Evolutionary conservation across 2,888 invertebrate species (phyloP).

Genomic region (Agrochola macilenta): DNA sequence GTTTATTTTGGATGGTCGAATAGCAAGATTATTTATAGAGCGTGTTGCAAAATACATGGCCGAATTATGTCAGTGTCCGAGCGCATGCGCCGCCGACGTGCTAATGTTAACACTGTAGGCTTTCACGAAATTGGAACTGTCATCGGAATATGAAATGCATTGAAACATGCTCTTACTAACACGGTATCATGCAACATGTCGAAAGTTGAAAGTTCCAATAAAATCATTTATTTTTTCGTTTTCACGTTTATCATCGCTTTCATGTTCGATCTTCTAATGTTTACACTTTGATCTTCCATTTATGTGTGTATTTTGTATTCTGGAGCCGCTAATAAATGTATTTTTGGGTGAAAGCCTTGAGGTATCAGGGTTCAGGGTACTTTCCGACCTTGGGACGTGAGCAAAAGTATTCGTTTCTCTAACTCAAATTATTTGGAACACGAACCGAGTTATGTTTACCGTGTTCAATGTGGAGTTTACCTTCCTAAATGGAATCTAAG

Average conservation of each 20-base stretch:
- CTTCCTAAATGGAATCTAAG: slow-evolving; percentile 24
- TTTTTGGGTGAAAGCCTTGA: slow-evolving; percentile 59
- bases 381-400: slow-evolving; percentile 59
- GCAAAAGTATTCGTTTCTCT: slow-evolving; percentile 36
- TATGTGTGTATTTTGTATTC: slow-evolving; percentile 51
- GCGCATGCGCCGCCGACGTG: slow-evolving; percentile 69
- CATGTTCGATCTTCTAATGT: slow-evolving; percentile 45
- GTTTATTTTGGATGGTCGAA: slow-evolving; percentile 84
- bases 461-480: slow-evolving; percentile 7
- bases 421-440: slow-evolving; percentile 22
- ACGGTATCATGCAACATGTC: slow-evolving; percentile 19
- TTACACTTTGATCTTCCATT: slow-evolving; percentile 43
- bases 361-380: slow-evolving; percentile 58
- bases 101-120: slow-evolving; percentile 57
- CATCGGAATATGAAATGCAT: slow-evolving; percentile 65
- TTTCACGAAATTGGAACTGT: slow-evolving; percentile 69
- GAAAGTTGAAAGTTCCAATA: slow-evolving; percentile 50
- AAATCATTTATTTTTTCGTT: slow-evolving; percentile 40
- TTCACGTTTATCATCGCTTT: slow-evolving; percentile 11
- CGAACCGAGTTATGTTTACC: neutral
- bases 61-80: slow-evolving; percentile 86
- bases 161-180: slow-evolving; percentile 17
- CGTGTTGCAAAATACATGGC: slow-evolving; percentile 87
- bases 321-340: slow-evolving; percentile 50
- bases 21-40: slow-evolving; percentile 84